Conservation (phyloP, 1,140 invertebrate genomes). For the Lucilia sericata region DNA sequence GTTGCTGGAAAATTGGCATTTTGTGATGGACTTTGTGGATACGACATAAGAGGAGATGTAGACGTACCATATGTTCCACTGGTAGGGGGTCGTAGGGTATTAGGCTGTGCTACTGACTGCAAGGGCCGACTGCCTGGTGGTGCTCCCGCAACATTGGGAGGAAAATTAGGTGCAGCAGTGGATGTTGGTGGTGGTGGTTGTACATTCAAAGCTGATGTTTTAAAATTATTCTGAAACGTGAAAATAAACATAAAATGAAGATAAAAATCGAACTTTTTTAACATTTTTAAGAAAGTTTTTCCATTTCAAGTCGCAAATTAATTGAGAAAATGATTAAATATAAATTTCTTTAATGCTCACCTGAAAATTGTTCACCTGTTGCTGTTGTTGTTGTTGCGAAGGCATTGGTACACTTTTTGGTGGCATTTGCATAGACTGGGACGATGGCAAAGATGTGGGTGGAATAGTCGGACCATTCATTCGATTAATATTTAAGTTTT, state of each 20-base stretch:
- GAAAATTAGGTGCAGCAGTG: conserved; percentile 29
- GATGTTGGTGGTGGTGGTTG: conserved; percentile 30
- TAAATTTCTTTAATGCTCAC: conserved; percentile 13
- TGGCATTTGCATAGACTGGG: conserved; percentile 14
- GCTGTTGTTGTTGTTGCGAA: conserved; percentile 31
- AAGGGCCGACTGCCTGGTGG: conserved; percentile 48
- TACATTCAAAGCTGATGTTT: conserved; percentile 47
- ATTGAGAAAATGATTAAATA: not conserved
- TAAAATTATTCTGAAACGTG: conserved; percentile 41
- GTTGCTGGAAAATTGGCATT: conserved; percentile 44
- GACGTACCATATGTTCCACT: conserved; percentile 24
- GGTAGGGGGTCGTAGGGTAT: not conserved
- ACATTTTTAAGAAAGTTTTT: too few species aligned
- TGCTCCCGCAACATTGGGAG: conserved; percentile 28
- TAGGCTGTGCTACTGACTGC: conserved; percentile 43
- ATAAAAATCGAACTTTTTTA: too few species aligned
- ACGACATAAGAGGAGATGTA: conserved; percentile 18
- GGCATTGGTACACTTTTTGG: not conserved
- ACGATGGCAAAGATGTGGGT: not conserved
- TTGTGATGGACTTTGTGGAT: conserved; percentile 41
- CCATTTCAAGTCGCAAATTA: too few species aligned
- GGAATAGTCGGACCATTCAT: conserved; percentile 46
- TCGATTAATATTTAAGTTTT: conserved; percentile 56
- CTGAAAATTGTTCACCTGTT: conserved; percentile 33
- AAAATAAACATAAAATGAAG: too few species aligned